Evolutionary conservation across 2,797 vertebrate species (phyloP).

Genomic region (Champsocephalus esox): DNA sequence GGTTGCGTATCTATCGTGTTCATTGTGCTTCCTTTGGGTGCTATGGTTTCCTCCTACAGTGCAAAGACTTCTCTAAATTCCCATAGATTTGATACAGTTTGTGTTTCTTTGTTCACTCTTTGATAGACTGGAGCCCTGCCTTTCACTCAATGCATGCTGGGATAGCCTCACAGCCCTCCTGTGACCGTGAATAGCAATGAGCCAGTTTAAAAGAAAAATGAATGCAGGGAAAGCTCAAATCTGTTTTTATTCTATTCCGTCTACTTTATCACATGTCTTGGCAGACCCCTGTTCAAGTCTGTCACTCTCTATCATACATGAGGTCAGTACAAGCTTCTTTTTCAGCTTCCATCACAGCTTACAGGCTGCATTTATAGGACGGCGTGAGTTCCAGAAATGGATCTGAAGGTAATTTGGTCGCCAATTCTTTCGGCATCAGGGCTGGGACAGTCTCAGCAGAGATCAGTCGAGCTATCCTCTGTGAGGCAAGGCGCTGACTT

Average conservation of each 20-base stretch:
- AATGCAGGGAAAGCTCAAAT: conserved; percentile 33
- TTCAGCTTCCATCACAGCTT: conserved; percentile 53
- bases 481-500: conserved; percentile 75
- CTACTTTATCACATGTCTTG: conserved; percentile 16
- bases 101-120: conserved; percentile 49
- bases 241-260: background rate
- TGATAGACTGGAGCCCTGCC: conserved; percentile 38
- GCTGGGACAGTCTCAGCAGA: conserved; percentile 66
- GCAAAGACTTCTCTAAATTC: conserved; percentile 42
- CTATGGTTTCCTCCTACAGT: conserved; percentile 39
- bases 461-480: conserved; percentile 76
- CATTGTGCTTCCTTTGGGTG: conserved; percentile 19
- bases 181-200: conserved; percentile 52
- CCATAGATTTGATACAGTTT: conserved; percentile 44
- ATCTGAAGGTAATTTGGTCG: conserved; percentile 74
- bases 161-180: conserved; percentile 35
- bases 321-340: conserved; percentile 51
- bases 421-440: conserved; percentile 69
- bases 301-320: conserved; percentile 42
- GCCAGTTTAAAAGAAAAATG: conserved; percentile 18
- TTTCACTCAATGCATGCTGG: conserved; percentile 46
- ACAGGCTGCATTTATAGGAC: conserved; percentile 63
- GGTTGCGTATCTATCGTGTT: conserved; percentile 16
- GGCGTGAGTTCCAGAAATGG: conserved; percentile 69
- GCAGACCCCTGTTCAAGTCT: conserved; percentile 26